Evolutionary conservation across 1,140 invertebrate genomes (phyloP).

Genomic region (Trichonephila clavata): DNA sequence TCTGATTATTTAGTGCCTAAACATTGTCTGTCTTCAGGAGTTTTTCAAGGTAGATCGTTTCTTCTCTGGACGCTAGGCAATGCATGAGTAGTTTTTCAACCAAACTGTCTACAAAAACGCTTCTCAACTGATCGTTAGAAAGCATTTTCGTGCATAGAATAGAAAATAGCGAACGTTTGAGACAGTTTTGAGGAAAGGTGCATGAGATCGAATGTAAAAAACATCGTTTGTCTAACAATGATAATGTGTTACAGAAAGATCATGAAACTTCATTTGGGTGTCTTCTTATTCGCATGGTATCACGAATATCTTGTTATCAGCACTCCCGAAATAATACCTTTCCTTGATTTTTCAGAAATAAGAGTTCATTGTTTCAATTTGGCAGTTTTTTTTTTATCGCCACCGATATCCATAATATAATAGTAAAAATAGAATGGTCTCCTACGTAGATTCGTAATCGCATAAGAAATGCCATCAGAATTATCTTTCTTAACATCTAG

Average conservation of each 20-base stretch:
- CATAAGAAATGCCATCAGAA: background rate
- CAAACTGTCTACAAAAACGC: no score
- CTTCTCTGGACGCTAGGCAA: background rate
- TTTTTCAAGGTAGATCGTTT: background rate
- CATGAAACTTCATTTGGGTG: background rate
- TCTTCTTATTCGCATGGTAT: background rate
- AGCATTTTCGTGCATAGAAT: conserved; percentile 29
- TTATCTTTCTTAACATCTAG: background rate
- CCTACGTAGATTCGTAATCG: background rate
- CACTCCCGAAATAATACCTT: background rate
- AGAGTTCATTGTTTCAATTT: conserved; percentile 22
- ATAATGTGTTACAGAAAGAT: background rate
- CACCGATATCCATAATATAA: background rate
- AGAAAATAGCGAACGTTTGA: background rate
- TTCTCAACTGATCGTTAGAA: background rate
- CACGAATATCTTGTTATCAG: background rate
- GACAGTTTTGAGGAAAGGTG: conserved; percentile 13
- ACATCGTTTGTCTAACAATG: background rate
- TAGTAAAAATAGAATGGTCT: background rate
- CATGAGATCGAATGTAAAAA: background rate
- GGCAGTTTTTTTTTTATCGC: background rate
- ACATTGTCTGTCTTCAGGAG: background rate
- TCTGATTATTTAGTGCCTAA: conserved; percentile 38
- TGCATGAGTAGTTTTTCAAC: background rate
- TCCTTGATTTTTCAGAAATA: background rate